Conservation (phyloP, 2,113 vertebrate genomes). For the Aldabrachelys gigantea region DNA sequence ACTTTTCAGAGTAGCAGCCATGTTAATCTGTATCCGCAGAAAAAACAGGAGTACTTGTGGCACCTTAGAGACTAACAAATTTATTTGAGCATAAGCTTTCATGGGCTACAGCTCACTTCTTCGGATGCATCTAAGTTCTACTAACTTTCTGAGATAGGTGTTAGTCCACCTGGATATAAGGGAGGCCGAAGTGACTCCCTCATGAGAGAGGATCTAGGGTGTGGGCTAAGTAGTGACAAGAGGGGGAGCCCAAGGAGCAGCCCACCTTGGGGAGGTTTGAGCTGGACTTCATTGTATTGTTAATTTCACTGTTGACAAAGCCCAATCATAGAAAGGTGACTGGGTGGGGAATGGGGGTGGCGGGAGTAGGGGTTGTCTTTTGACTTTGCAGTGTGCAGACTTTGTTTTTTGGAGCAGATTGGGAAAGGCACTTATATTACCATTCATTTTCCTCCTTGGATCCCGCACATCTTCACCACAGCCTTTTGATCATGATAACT, state of each 20-base stretch:
- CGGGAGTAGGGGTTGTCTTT: neutral
- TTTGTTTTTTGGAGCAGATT: neutral
- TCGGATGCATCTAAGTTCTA: neutral
- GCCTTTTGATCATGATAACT: neutral
- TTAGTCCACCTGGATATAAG: neutral
- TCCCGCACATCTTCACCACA: neutral
- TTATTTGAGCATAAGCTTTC: too few species aligned
- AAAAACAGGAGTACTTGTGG: too few species aligned
- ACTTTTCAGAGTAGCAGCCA: too few species aligned
- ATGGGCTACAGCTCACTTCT: too few species aligned
- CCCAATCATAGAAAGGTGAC: neutral
- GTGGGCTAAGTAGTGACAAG: neutral
- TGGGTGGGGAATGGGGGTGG: accelerated
- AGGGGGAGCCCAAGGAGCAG: accelerated
- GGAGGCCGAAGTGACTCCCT: accelerated
- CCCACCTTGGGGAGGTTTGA: accelerated
- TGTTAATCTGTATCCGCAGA: too few species aligned
- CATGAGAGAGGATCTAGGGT: neutral
- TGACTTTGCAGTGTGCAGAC: neutral
- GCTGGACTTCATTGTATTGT: neutral
- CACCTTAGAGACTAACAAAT: too few species aligned
- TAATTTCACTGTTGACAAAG: neutral
- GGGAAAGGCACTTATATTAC: neutral
- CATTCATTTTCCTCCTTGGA: neutral
- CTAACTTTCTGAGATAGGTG: neutral